Percentiles rank a stretch among this genome's conserved stretches.
Conservation (phyloP, 2,888 invertebrate genomes). For the Halictus ligatus region DNA sequence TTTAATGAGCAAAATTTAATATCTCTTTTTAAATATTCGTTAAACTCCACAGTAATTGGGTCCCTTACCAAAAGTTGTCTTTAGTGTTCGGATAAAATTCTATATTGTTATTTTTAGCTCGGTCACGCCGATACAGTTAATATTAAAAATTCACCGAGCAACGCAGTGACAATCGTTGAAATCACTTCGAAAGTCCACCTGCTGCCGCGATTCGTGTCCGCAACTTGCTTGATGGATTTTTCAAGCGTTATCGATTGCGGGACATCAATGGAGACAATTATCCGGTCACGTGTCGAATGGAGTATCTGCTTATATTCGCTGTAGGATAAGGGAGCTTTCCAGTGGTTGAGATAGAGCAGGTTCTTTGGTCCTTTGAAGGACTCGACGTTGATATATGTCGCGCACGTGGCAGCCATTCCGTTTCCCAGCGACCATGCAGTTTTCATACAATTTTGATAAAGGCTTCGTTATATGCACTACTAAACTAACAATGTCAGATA, state of each 20-base stretch:
- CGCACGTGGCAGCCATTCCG: constrained; percentile 60
- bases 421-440: constrained; percentile 7
- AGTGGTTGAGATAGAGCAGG: constrained; percentile 59
- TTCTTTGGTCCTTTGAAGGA: constrained; percentile 58
- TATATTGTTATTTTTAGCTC: background rate
- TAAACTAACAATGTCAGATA: background rate
- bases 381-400: constrained; percentile 69
- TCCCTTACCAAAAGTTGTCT: background rate
- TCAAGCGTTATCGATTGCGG: constrained; percentile 66
- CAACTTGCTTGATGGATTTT: constrained; percentile 64
- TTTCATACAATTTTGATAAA: background rate
- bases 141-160: background rate
- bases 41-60: too few relatives aligned
- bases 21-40: too few relatives aligned
- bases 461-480: background rate
- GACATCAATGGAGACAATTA: constrained; percentile 72
- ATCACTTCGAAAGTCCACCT: constrained; percentile 57
- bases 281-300: constrained; percentile 67
- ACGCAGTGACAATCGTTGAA: constrained; percentile 17
- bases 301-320: constrained; percentile 29
- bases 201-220: constrained; percentile 33
- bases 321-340: constrained; percentile 31
- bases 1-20: too few relatives aligned
- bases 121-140: background rate
- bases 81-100: background rate